Conservation (phyloP, 64 coral and sea anemone genomes). For the Trachythela sp. region DNA sequence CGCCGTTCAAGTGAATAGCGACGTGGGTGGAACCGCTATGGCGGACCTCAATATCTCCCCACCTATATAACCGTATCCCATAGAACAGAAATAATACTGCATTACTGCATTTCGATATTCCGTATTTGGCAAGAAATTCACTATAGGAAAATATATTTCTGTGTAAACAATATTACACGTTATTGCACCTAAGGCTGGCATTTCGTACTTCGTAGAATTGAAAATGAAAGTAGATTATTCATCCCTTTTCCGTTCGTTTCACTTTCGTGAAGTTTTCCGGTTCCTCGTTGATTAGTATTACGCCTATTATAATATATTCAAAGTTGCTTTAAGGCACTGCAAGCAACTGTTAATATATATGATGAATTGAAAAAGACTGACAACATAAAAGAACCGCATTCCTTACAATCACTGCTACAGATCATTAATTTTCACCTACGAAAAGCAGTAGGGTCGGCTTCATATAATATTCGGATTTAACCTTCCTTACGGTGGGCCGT, state of each 20-base stretch:
- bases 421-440: no score
- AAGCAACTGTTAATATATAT: neutral
- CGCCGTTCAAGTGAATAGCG: neutral
- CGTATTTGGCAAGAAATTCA: no score
- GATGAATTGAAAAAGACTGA: no score
- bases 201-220: neutral
- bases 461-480: no score
- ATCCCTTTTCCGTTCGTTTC: neutral
- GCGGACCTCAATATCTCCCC: neutral
- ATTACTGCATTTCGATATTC: no score
- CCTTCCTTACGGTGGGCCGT: no score
- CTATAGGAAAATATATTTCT: no score
- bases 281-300: neutral
- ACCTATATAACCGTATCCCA: neutral
- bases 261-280: neutral
- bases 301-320: neutral
- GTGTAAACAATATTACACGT: no score
- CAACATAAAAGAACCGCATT: no score
- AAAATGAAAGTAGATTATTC: neutral
- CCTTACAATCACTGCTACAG: no score
- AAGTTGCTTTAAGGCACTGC: neutral
- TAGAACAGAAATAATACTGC: no score
- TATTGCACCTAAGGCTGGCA: neutral
- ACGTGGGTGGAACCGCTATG: neutral
- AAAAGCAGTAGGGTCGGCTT: no score